Conservation (phyloP, 1,140 invertebrate species). For the Neodiprion virginianus region DNA sequence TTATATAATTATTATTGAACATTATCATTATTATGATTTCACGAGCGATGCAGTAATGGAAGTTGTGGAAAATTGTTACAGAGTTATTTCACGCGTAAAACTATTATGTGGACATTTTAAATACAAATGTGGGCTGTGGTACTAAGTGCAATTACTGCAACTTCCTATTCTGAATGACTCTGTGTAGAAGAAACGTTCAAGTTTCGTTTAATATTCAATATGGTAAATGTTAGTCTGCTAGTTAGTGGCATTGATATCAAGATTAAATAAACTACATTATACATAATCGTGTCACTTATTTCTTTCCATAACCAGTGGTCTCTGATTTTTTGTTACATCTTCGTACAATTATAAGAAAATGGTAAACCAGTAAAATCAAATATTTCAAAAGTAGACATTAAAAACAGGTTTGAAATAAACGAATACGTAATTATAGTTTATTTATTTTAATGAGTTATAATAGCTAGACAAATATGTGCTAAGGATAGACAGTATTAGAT, state of each 20-base stretch:
- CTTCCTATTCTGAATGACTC: slow-evolving; percentile 2
- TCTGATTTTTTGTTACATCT: slow-evolving; percentile 19
- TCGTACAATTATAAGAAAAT: too few relatives aligned
- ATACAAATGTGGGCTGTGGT: neutral
- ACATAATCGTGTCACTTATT: slow-evolving; percentile 23
- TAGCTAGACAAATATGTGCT: slow-evolving; percentile 59
- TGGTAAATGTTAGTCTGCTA: slow-evolving; percentile 46
- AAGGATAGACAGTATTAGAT: slow-evolving; percentile 48
- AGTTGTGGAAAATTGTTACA: slow-evolving; percentile 5
- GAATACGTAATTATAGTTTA: slow-evolving; percentile 38
- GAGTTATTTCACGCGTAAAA: neutral
- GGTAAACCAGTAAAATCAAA: slow-evolving; percentile 23
- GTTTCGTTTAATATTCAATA: slow-evolving; percentile 32
- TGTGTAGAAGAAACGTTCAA: neutral
- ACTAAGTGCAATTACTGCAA: slow-evolving; percentile 5
- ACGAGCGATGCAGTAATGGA: neutral
- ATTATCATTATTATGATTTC: too few relatives aligned
- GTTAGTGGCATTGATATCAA: slow-evolving; percentile 41
- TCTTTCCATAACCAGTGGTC: slow-evolving; percentile 17
- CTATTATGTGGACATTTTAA: neutral
- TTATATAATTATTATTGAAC: too few relatives aligned
- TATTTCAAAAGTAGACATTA: slow-evolving; percentile 20
- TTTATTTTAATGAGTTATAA: slow-evolving; percentile 54
- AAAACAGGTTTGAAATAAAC: slow-evolving; percentile 12
- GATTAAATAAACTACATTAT: slow-evolving; percentile 43